phyloP scores from a whole-genome alignment of 1,140 invertebrate genomes.

The Cherax destructor region DNA sequence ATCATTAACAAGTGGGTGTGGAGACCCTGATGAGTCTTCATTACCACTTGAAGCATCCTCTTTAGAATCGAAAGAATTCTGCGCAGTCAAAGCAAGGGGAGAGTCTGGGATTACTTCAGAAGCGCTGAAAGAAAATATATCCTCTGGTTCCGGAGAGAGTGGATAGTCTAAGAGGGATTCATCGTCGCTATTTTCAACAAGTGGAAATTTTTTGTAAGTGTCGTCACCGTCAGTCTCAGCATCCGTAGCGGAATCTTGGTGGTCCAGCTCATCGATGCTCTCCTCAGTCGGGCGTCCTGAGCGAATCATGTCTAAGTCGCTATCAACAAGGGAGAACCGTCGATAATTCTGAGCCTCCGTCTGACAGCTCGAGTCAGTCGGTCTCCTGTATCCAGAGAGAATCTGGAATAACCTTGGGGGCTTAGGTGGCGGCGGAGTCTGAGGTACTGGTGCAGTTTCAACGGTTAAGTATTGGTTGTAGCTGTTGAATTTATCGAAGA shows the following conservation, averaged over 20 bases:
- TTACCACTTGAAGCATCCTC: background rate
- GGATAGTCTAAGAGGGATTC: conserved; percentile 34
- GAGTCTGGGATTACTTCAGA: background rate
- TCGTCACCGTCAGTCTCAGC: conserved; percentile 9
- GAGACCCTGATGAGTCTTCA: background rate
- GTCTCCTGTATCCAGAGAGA: conserved; percentile 42
- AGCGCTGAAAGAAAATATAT: background rate
- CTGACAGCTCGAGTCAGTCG: background rate
- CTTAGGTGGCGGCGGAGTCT: conserved; percentile 63
- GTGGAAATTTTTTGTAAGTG: conserved; percentile 45
- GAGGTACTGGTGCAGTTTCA: conserved; percentile 11
- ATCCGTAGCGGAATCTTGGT: conserved; percentile 13
- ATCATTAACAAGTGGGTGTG: background rate
- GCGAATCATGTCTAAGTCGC: conserved; percentile 63
- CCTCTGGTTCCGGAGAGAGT: conserved; percentile 17
- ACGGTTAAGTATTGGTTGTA: conserved; percentile 41
- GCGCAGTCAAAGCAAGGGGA: background rate
- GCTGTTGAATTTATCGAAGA: conserved; percentile 46
- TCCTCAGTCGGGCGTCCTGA: conserved; percentile 8
- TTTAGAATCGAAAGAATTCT: background rate
- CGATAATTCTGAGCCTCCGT: conserved; percentile 55
- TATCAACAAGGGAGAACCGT: conserved; percentile 66
- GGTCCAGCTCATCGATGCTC: background rate
- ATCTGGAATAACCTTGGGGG: conserved; percentile 68
- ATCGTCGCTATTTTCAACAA: conserved; percentile 39